Percentiles rank a stretch among this genome's conserved stretches.
phyloP scores from a whole-genome alignment of 2,888 invertebrate species.

The Aelia acuminata region DNA sequence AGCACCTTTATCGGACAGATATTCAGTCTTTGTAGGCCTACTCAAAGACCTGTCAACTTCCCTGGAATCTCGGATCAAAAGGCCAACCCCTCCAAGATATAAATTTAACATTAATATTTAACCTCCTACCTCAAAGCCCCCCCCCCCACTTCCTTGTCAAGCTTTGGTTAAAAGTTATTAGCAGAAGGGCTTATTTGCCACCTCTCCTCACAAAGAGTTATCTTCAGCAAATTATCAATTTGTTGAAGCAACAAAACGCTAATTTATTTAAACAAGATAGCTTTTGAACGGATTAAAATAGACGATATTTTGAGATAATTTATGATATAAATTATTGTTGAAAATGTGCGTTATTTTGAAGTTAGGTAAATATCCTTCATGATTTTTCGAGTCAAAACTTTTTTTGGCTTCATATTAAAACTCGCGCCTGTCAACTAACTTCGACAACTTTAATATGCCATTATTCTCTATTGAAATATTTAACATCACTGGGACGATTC shows the following conservation, averaged over 20 bases:
- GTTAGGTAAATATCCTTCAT: too few relatives aligned
- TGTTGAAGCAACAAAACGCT: neutral
- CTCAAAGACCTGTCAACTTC: constrained; percentile 15
- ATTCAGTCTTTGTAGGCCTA: constrained; percentile 11
- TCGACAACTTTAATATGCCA: too few relatives aligned
- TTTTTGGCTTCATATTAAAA: too few relatives aligned
- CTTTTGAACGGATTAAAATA: too few relatives aligned
- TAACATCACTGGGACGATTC: too few relatives aligned
- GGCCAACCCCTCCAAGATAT: neutral
- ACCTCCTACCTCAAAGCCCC: constrained; percentile 15
- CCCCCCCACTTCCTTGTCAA: too few relatives aligned
- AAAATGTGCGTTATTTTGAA: too few relatives aligned
- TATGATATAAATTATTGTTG: too few relatives aligned
- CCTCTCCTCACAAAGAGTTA: neutral
- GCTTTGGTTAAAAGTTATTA: constrained; percentile 6
- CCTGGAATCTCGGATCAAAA: constrained; percentile 26
- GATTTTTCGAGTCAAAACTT: too few relatives aligned
- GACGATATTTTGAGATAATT: too few relatives aligned
- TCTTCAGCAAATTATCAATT: neutral
- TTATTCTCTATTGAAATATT: too few relatives aligned
- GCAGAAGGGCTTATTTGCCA: constrained; percentile 20
- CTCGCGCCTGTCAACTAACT: too few relatives aligned
- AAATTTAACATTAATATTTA: constrained; percentile 37
- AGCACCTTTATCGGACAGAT: constrained; percentile 24
- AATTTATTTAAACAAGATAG: neutral